These are phyloP conservation scores for Epizoanthus scotinus DNA, from an alignment of 92 coral and sea anemone species.

Conservation along the genomic window DNA sequence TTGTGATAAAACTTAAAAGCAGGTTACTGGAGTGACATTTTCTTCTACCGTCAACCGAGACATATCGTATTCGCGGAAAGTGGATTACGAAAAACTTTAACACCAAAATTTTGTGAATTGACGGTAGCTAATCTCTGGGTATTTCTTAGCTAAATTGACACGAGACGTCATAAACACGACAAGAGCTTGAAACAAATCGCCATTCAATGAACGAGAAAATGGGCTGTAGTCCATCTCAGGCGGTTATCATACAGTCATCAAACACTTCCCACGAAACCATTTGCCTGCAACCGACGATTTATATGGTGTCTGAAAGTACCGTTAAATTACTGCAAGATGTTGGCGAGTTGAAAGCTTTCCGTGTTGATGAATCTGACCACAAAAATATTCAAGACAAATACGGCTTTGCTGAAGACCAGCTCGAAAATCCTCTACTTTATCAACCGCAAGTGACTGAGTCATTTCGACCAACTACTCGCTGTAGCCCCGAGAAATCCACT, in stretches of 20 bases:
- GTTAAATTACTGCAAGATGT: slow-evolving; percentile 85
- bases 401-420: slow-evolving; percentile 71
- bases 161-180: neutral
- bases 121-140: no score
- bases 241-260: slow-evolving; percentile 75
- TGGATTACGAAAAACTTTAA: neutral
- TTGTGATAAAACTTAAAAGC: neutral
- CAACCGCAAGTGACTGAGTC: slow-evolving; percentile 65
- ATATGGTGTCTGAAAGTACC: slow-evolving; percentile 93
- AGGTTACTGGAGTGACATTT: neutral
- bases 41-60: neutral
- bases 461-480: neutral
- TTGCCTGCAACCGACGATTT: slow-evolving; percentile 89
- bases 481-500: neutral
- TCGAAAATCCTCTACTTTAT: slow-evolving; percentile 73
- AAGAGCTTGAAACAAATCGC: neutral
- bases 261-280: slow-evolving; percentile 58
- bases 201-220: slow-evolving; percentile 30
- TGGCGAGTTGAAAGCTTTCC: slow-evolving; percentile 84
- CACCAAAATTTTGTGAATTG: neutral
- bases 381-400: slow-evolving; percentile 59
- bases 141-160: no score
- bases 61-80: neutral
- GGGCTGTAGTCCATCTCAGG: slow-evolving; percentile 97
- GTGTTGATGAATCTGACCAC: slow-evolving; percentile 81